A percentile compares a stretch with the other conserved stretches of the same genome.
phyloP scores from a whole-genome alignment of 2,888 invertebrate species.

The Melinaea marsaeus region DNA sequence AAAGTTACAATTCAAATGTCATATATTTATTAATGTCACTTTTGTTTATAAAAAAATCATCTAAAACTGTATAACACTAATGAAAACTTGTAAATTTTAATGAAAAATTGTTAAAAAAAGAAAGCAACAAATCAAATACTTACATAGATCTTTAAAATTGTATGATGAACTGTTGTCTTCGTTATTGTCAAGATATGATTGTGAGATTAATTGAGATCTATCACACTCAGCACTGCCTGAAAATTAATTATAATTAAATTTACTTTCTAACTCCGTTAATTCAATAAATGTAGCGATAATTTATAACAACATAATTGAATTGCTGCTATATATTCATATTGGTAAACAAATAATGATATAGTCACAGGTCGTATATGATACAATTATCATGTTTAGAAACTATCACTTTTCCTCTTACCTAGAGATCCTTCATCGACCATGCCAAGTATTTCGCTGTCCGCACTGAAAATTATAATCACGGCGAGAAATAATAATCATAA shows the following conservation, averaged over 20 bases:
- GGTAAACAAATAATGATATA: conserved; percentile 34
- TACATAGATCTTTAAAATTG: conserved; percentile 63
- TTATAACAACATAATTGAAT: conserved; percentile 26
- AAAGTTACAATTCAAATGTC: too few relatives aligned
- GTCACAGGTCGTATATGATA: conserved; percentile 11
- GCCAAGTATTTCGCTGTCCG: conserved; percentile 67
- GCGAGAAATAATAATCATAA: conserved; percentile 23
- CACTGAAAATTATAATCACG: conserved; percentile 54
- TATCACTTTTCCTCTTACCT: conserved; percentile 47
- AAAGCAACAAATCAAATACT: conserved; percentile 37
- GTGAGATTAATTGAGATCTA: conserved; percentile 75
- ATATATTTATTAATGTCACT: conserved; percentile 2
- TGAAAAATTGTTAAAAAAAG: neutral
- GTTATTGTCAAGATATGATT: conserved; percentile 75
- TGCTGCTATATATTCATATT: conserved; percentile 44
- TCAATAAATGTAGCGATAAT: conserved; percentile 28
- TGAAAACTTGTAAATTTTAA: neutral
- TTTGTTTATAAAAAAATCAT: conserved; percentile 4
- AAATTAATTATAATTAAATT: conserved; percentile 45
- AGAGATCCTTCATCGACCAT: conserved; percentile 68
- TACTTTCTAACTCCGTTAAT: conserved; percentile 29
- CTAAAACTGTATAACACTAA: neutral
- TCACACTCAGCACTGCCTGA: conserved; percentile 61
- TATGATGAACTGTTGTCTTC: conserved; percentile 59
- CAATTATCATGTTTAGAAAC: conserved; percentile 7